Evolutionary conservation across 2,888 invertebrate species (phyloP), one percentile per base, ranked within the genome.

Genomic region (Smittia sp.): DNA sequence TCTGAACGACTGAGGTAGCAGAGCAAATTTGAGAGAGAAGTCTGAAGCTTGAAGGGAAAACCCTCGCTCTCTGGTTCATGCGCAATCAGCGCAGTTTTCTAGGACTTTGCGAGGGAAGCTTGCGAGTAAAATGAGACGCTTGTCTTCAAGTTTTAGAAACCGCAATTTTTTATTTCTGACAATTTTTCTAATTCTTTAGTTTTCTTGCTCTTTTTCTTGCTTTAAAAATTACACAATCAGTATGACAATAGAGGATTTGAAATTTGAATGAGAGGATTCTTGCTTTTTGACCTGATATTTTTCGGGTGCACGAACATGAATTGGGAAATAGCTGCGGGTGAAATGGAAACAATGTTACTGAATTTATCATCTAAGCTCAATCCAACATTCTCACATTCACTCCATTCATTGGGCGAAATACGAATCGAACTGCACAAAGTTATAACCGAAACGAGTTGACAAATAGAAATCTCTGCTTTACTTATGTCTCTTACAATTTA

Each of bases 111-210:
- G 46, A 46, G 46, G 22, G 58, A 58, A 58, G 13, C 2, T 7
- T 13, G 58, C 58, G 20, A 63, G 3, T 20, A 25, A 63, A 63
- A 58, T 4, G 11, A 22, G 4, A 63, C 20, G 22, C 18, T 6
- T 41, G 18, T 27, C 18, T 69, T 69, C 22, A 68, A 52, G 52
- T 69, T 63, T 63, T 69, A 69, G 25, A 54, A 54, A 54, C 54
- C 54, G 52, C 69, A 54, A 52, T 46, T 54, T 69, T 67, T 52
- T 69, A 69, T 69, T 69, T 46, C 41, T 66, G 66, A 68, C 68
- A 68, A 68, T 68, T 69, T 54, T 54, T 27, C 69, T 69, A 69
- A 41, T 69, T 46, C 22, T 20, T 11, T n/a, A 18, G 9, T 66
- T 66, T 66, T 32, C 11, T 18, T 32, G 32, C 38, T 32, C 27